These are phyloP conservation scores for Anthopleura sola DNA, from an alignment of 64 coral and sea anemone species.

Conservation along the genomic window DNA sequence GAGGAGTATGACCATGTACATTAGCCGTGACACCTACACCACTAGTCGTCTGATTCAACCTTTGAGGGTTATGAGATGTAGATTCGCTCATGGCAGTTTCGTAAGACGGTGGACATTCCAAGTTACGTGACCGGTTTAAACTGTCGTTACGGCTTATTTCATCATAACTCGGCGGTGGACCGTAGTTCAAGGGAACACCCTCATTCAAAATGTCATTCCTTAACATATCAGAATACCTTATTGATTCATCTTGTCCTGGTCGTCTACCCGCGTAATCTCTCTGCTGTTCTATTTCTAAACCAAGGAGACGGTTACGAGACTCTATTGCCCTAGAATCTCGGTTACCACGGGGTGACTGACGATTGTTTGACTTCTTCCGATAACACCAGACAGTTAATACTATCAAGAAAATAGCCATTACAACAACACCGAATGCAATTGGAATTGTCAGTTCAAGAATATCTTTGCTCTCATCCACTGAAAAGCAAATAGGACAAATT, in stretches of 20 bases:
- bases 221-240: not conserved
- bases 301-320: not conserved
- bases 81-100: not conserved
- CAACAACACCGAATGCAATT: not conserved
- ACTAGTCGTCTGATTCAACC: no score
- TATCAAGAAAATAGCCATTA: not conserved
- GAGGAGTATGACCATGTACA: no score
- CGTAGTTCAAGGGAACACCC: not conserved
- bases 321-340: not conserved
- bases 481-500: no score
- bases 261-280: not conserved
- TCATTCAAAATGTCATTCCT: not conserved
- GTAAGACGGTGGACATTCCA: conserved; percentile 2
- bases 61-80: not conserved
- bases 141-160: not conserved
- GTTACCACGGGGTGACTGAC: not conserved
- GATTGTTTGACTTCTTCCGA: not conserved
- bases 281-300: not conserved
- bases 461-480: no score
- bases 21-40: no score
- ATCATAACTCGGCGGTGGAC: not conserved
- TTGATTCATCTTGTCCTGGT: not conserved
- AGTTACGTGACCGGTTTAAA: not conserved
- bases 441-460: not conserved
- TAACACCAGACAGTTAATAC: not conserved